phyloP scores from a whole-genome alignment of 1,140 invertebrate genomes.

The honey bee (Apis mellifera) region DNA sequence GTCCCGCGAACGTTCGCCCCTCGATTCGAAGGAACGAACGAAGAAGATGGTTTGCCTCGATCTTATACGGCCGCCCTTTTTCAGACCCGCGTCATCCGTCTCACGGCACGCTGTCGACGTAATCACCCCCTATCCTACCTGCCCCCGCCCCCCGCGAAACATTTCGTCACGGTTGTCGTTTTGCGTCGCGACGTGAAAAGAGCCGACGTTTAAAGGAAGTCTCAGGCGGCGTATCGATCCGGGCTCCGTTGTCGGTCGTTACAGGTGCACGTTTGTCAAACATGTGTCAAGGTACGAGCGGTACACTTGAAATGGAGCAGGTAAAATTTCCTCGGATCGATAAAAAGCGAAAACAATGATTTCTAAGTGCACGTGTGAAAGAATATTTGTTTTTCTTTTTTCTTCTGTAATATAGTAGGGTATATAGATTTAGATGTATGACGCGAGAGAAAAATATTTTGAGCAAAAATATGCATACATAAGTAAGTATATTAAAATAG shows the following conservation, averaged over 20 bases:
- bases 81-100: neutral
- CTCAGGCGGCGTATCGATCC: slow-evolving; percentile 25
- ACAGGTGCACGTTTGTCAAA: slow-evolving; percentile 39
- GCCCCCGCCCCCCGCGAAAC: slow-evolving; percentile 31
- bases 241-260: slow-evolving; percentile 11
- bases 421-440: too few species aligned
- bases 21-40: neutral
- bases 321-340: slow-evolving; percentile 6
- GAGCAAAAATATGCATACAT: too few species aligned
- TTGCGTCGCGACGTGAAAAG: slow-evolving; percentile 37
- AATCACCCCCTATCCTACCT: slow-evolving; percentile 38
- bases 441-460: too few species aligned
- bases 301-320: neutral
- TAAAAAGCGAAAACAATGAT: neutral
- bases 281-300: neutral
- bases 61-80: too few species aligned
- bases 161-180: slow-evolving; percentile 58
- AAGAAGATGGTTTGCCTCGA: slow-evolving; percentile 43
- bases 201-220: slow-evolving; percentile 36
- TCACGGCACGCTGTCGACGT: neutral
- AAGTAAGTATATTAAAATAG: too few species aligned
- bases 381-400: neutral
- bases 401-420: too few species aligned
- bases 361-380: too few species aligned
- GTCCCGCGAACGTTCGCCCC: slow-evolving; percentile 53